These are phyloP conservation scores for Isoperla grammatica DNA, from an alignment of 2,888 invertebrate species.

Conservation along the genomic window DNA sequence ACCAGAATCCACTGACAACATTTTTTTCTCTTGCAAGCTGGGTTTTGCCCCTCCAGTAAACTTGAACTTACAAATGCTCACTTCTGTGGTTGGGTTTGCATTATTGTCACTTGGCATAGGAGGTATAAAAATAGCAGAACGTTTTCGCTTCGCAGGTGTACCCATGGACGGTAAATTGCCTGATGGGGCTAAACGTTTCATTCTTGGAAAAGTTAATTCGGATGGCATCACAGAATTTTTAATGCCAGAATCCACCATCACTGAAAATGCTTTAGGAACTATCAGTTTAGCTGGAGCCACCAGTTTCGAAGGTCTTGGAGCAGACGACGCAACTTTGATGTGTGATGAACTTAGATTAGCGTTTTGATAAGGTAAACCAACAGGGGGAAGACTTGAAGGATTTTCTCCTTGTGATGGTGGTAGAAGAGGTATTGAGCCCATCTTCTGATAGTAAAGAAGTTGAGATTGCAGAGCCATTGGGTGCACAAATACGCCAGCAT, in stretches of 20 bases:
- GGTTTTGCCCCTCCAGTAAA: conserved; percentile 89
- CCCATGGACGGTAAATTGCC: conserved; percentile 20
- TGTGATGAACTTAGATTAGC: conserved; percentile 14
- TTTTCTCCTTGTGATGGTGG: conserved; percentile 20
- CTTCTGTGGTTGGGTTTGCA: conserved; percentile 74
- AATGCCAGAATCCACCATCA: conserved; percentile 17
- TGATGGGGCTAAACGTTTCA: conserved; percentile 26
- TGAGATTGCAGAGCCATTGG: conserved; percentile 68
- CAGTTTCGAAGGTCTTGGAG: conserved; percentile 7
- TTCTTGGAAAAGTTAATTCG: conserved; percentile 26
- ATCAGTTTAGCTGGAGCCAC: conserved; percentile 7
- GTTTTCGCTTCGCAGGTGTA: conserved; percentile 59
- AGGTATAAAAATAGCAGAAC: conserved; percentile 79
- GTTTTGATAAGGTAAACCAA: too few species aligned
- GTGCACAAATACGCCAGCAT: conserved; percentile 64
- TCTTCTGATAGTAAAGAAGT: conserved; percentile 66
- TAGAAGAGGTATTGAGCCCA: conserved; percentile 49
- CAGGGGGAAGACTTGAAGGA: conserved; percentile 2
- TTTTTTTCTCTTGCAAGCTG: conserved; percentile 83
- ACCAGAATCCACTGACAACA: conserved; percentile 83
- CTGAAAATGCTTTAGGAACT: conserved; percentile 25
- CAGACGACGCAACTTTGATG: conserved; percentile 35
- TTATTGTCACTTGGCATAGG: conserved; percentile 71
- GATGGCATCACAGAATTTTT: conserved; percentile 21
- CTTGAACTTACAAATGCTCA: conserved; percentile 89